These are phyloP conservation scores for Pantherophis vulpinus DNA, from an alignment of 2,797 vertebrate genomes.

Conservation along the genomic window DNA sequence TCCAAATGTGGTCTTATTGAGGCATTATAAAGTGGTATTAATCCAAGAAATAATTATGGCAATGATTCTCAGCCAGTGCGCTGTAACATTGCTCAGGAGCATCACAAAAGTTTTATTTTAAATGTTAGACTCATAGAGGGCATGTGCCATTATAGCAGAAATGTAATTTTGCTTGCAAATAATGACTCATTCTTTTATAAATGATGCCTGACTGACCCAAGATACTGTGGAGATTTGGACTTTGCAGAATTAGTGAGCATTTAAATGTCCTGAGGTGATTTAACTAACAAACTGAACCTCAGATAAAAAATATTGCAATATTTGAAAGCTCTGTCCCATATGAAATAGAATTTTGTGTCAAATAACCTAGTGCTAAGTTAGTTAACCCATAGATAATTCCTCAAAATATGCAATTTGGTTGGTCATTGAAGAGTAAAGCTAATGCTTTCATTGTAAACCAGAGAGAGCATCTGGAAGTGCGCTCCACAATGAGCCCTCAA, in stretches of 20 bases:
- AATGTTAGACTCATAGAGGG: neutral
- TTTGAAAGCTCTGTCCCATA: neutral
- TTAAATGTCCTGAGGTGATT: neutral
- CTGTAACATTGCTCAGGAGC: neutral
- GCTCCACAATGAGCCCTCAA: neutral
- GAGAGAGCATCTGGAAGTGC: neutral
- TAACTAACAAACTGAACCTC: neutral
- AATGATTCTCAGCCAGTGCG: neutral
- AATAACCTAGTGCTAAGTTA: neutral
- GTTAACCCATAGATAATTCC: neutral
- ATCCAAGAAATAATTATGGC: neutral
- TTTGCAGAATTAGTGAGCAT: neutral
- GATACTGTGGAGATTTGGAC: neutral
- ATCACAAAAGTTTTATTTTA: neutral
- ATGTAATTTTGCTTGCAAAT: neutral
- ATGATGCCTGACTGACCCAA: neutral
- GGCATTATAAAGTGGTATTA: neutral
- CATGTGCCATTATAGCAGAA: neutral
- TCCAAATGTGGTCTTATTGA: neutral
- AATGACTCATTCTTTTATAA: neutral
- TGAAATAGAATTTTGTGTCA: neutral
- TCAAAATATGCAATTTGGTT: neutral
- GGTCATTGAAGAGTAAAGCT: neutral
- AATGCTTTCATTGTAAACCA: neutral
- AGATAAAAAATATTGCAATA: neutral